These are phyloP conservation scores for Nerophis ophidion DNA, from an alignment of 2,113 vertebrate genomes.

Conservation along the genomic window DNA sequence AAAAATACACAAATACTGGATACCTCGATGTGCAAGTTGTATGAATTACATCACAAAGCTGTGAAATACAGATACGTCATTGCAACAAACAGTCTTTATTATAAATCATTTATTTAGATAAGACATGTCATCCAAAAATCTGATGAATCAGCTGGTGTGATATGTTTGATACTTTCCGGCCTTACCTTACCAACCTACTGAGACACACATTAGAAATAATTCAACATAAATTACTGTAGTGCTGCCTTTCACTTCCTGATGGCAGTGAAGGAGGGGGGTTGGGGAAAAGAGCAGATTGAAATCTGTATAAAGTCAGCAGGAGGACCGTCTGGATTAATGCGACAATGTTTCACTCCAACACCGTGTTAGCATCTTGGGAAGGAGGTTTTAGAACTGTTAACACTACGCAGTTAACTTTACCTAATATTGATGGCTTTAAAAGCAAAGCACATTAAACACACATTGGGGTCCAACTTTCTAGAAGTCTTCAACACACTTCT, in stretches of 20 bases:
- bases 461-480: slow-evolving; percentile 28
- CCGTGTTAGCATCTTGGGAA: too few relatives aligned
- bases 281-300: background rate
- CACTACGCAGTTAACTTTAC: background rate
- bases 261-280: background rate
- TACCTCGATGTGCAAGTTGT: too few relatives aligned
- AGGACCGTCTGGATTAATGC: background rate
- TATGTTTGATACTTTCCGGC: background rate
- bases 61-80: too few relatives aligned
- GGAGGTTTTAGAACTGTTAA: background rate
- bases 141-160: slow-evolving; percentile 22
- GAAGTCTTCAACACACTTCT: slow-evolving; percentile 13
- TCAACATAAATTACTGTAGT: background rate
- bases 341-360: background rate
- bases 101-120: slow-evolving; percentile 66
- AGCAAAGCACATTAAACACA: slow-evolving; percentile 13
- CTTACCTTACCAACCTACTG: background rate
- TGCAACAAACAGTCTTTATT: slow-evolving; percentile 53
- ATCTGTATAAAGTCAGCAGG: background rate
- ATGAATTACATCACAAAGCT: background rate
- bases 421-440: background rate
- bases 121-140: slow-evolving; percentile 43
- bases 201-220: background rate
- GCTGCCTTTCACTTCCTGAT: too few relatives aligned
- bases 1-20: too few relatives aligned